These are phyloP conservation scores for Potorous gilbertii DNA, from an alignment of 2,797 vertebrate genomes.

Conservation along the genomic window DNA sequence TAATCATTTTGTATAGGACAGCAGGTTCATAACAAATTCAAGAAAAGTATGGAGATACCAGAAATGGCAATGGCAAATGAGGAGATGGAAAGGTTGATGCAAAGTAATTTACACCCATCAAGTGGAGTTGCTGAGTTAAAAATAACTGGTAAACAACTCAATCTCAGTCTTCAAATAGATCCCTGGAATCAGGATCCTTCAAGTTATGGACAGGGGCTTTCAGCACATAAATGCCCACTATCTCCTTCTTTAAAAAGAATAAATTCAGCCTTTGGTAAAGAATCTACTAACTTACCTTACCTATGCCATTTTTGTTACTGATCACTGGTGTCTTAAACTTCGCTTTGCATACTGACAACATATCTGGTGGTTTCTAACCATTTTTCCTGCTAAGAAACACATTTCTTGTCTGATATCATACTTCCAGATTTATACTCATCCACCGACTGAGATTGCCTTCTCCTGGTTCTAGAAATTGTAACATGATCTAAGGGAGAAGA, in stretches of 20 bases:
- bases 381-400: background rate
- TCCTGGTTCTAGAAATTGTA: background rate
- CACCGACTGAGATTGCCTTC: background rate
- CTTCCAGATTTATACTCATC: background rate
- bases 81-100: background rate
- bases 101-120: background rate
- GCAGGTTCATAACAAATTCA: background rate
- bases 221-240: background rate
- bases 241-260: background rate
- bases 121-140: background rate
- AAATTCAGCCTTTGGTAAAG: background rate
- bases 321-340: background rate
- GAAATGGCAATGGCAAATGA: background rate
- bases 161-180: background rate
- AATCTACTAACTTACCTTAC: background rate
- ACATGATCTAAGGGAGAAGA: background rate
- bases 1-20: background rate
- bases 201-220: background rate
- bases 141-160: background rate
- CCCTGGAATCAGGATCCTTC: background rate
- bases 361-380: background rate
- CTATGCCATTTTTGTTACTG: background rate
- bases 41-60: background rate
- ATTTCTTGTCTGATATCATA: background rate
- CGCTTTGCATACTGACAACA: background rate